These are phyloP conservation scores for Lathamus discolor DNA, from an alignment of 2,113 vertebrate genomes.

Conservation along the genomic window DNA sequence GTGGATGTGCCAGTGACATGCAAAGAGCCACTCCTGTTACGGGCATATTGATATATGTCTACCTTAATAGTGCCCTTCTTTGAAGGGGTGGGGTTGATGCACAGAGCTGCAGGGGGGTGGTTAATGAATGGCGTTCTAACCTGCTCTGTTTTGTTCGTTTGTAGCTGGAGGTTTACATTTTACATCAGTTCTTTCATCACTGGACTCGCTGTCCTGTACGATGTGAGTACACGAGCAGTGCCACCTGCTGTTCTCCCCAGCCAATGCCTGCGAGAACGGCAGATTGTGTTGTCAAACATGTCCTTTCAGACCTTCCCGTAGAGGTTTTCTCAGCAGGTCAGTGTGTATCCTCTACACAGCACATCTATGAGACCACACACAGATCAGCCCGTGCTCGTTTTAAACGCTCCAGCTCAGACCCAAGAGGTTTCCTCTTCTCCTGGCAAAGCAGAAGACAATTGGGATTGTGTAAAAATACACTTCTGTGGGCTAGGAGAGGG, in stretches of 20 bases:
- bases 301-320: neutral
- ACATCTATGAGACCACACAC: neutral
- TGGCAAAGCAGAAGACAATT: neutral
- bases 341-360: neutral
- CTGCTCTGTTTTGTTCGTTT: neutral
- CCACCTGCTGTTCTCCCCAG: neutral
- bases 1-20: neutral
- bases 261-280: neutral
- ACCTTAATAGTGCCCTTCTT: neutral
- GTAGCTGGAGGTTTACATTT: slow-evolving; percentile 89
- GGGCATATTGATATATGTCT: neutral
- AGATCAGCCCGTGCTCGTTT: neutral
- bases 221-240: slow-evolving; percentile 80
- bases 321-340: neutral
- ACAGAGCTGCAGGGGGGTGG: neutral
- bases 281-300: neutral
- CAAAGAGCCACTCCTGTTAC: neutral
- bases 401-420: neutral
- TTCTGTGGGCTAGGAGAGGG: neutral
- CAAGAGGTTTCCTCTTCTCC: neutral
- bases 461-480: neutral
- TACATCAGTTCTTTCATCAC: slow-evolving; percentile 81
- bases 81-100: neutral
- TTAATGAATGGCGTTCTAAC: neutral
- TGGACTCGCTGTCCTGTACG: slow-evolving; percentile 78